phyloP scores from a whole-genome alignment of 2,797 vertebrate genomes.

The Eutrigla gurnardus region DNA sequence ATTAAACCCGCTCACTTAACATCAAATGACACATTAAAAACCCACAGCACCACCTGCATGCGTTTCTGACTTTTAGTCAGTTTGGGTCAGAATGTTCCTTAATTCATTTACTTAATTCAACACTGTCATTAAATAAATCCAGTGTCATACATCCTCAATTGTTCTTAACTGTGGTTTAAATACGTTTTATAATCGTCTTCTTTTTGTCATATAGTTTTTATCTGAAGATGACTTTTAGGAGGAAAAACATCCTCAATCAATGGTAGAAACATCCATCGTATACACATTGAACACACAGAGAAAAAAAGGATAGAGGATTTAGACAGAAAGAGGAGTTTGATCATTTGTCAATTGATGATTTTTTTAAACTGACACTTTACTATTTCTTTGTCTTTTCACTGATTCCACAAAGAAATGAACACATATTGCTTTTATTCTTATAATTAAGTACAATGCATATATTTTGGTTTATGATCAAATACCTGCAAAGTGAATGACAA shows the following conservation, averaged over 20 bases:
- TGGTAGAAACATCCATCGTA: neutral
- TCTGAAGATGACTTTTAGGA: neutral
- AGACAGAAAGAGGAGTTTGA: too few relatives aligned
- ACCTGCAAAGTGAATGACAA: too few relatives aligned
- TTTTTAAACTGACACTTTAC: too few relatives aligned
- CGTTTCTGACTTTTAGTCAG: neutral
- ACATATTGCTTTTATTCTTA: too few relatives aligned
- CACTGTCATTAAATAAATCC: neutral
- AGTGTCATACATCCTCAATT: neutral
- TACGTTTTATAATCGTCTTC: too few relatives aligned
- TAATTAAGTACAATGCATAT: too few relatives aligned
- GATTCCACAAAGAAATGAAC: too few relatives aligned
- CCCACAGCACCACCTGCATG: neutral
- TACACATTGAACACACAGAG: neutral
- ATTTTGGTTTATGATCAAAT: too few relatives aligned
- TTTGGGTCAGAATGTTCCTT: neutral
- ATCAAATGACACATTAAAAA: neutral
- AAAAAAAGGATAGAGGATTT: too few relatives aligned
- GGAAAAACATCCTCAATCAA: neutral
- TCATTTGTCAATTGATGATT: too few relatives aligned
- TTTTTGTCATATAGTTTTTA: neutral
- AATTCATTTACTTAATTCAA: neutral
- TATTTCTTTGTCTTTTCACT: neutral
- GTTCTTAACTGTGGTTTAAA: too few relatives aligned
- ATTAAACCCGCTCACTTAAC: slow-evolving; percentile 24